phyloP scores from a whole-genome alignment of 1,140 invertebrate genomes.

The Trichonephila clavipes region DNA sequence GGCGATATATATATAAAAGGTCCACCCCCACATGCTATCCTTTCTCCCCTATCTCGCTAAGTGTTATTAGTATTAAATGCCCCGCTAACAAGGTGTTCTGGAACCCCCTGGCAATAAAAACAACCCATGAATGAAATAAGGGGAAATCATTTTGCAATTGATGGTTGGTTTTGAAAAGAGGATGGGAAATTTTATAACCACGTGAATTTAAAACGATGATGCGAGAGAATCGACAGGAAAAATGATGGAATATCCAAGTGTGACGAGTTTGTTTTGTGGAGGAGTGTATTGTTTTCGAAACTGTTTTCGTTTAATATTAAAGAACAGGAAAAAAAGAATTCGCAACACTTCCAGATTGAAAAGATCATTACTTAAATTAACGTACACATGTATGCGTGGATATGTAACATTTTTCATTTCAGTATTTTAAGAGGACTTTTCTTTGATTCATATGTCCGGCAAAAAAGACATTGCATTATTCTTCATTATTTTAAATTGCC shows the following conservation, averaged over 20 bases:
- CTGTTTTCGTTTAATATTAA: no score
- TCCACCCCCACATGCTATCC: neutral
- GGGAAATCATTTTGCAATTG: neutral
- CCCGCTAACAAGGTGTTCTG: constrained; percentile 43
- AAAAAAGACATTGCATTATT: no score
- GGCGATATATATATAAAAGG: neutral
- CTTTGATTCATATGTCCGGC: no score
- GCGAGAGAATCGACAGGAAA: neutral
- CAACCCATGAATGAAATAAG: neutral
- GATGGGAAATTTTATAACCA: neutral
- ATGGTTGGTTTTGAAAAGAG: neutral
- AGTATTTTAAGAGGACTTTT: no score
- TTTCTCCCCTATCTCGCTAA: neutral
- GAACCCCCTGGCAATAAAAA: neutral
- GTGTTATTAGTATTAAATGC: constrained; percentile 60
- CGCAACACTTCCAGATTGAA: no score
- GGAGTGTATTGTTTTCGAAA: no score
- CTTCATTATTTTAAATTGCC: no score
- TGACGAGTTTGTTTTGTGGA: neutral
- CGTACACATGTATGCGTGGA: no score
- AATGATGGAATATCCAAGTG: neutral
- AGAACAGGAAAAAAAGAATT: no score
- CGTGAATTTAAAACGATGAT: neutral
- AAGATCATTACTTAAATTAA: no score
- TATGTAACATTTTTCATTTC: no score